phyloP scores from a whole-genome alignment of 30 jellyfish, hydroid and myxozoan species.

The Clytia hemisphaerica region DNA sequence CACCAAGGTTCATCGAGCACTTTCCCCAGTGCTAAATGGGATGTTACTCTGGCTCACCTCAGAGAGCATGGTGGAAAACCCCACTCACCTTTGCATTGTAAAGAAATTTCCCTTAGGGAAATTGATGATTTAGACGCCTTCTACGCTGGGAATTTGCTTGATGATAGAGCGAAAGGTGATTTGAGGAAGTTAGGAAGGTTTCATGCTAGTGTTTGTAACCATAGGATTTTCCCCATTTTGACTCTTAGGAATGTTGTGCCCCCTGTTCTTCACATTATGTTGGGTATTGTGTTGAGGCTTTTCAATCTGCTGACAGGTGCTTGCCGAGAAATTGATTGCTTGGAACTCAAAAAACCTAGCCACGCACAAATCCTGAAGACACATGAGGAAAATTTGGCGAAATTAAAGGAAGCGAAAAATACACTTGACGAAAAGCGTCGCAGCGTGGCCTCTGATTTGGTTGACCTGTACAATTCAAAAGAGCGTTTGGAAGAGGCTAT shows the following conservation, averaged over 20 bases:
- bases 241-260: conserved; percentile 31
- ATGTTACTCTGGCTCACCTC: too few relatives aligned
- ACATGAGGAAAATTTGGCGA: too few relatives aligned
- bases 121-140: neutral
- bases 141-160: neutral
- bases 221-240: conserved; percentile 17
- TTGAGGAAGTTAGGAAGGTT: conserved; percentile 1
- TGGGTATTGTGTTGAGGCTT: conserved; percentile 18
- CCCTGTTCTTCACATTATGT: conserved; percentile 38
- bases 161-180: neutral
- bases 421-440: too few relatives aligned
- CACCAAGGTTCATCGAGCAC: conserved; percentile 35
- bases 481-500: too few relatives aligned
- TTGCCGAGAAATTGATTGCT: too few relatives aligned
- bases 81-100: neutral
- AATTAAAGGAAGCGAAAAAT: too few relatives aligned
- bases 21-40: conserved; percentile 10
- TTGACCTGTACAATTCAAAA: too few relatives aligned
- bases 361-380: too few relatives aligned
- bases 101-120: neutral
- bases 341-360: too few relatives aligned
- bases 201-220: conserved; percentile 6
- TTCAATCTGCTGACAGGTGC: neutral
- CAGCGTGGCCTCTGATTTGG: too few relatives aligned
- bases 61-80: too few relatives aligned